Evolutionary conservation across 2,888 invertebrate species (phyloP), one percentile per base, ranked within the genome.

Genomic region (Orchesella flavescens): DNA sequence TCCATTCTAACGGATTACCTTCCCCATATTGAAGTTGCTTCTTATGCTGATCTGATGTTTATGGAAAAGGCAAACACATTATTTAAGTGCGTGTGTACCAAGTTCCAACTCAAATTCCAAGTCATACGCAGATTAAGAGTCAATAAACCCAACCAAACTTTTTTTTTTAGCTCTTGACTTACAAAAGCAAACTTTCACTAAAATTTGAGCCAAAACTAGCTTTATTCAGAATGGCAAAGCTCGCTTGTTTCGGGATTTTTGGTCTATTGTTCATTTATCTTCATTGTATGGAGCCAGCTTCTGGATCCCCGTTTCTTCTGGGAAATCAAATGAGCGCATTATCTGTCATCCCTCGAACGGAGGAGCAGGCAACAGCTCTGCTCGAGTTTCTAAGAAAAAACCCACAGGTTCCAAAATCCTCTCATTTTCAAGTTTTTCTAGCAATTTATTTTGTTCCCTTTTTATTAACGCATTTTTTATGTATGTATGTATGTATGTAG

Each of bases 271-370:
- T 55, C 5, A 10, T 61, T 0, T 9, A 61, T 19, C 1, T 61
- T 12, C 12, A 19, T 2, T 21, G 46, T 10, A 46, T 46, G 19
- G 49, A 17, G 24, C 21, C 19, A 21, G 24, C 61, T 34, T 12
- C 7, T 43, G 71, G 82, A 53, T 76, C 82, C 12, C 82, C 82
- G 9, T 46, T 83, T 23, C 73, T 83, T 4, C 43, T 83, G 19
- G 83, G 83, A 46, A 77, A 77, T 68, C 83, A 83, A 65, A 83
- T 83, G 83, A 59, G 34, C 23, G 76, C 77, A 19, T 66, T 83
- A 49, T 72, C 83, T 46, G 83, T 83, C 23, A 83, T 83, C 53
- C 83, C 83, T 1, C 21, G 61, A 24, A 77, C 83, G 15, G 83
- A 83, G 61, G 83, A 83, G 46, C 77, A 83, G 44, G 83, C 83